These are phyloP conservation scores for Xylota sylvarum DNA, from an alignment of 2,888 invertebrate genomes.

Conservation along the genomic window DNA sequence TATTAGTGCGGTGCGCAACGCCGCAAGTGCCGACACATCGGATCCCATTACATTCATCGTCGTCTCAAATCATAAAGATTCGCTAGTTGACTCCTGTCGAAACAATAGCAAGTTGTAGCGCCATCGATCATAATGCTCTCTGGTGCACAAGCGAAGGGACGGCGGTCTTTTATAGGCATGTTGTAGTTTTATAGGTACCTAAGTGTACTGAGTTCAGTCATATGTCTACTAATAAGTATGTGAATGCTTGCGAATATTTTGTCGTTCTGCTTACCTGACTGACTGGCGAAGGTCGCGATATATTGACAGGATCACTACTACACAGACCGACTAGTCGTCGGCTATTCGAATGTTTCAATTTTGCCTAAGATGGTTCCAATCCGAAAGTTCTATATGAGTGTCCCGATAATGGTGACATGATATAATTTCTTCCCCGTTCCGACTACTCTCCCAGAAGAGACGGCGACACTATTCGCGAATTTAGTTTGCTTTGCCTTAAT, in stretches of 20 bases:
- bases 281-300: constrained; percentile 29
- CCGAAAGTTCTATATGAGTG: constrained; percentile 40
- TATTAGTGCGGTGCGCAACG: constrained; percentile 60
- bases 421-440: constrained; percentile 57
- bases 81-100: constrained; percentile 21
- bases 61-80: constrained; percentile 44
- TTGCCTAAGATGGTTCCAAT: constrained; percentile 15
- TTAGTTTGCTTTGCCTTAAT: constrained; percentile 11
- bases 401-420: constrained; percentile 40
- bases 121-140: constrained; percentile 25
- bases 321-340: constrained; percentile 43
- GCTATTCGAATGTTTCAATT: constrained; percentile 10
- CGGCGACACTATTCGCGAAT: constrained; percentile 69
- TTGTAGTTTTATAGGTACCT: constrained; percentile 54
- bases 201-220: constrained; percentile 36
- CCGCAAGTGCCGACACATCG: constrained; percentile 1
- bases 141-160: constrained; percentile 5
- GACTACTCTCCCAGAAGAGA: constrained; percentile 10
- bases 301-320: constrained; percentile 63
- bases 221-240: constrained; percentile 51
- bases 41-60: neutral
- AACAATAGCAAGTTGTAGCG: constrained; percentile 38
- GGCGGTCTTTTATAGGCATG: constrained; percentile 59
- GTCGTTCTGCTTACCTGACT: constrained; percentile 36
- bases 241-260: constrained; percentile 62